phyloP scores from a whole-genome alignment of 2,113 vertebrate species.

The Equus quagga region DNA sequence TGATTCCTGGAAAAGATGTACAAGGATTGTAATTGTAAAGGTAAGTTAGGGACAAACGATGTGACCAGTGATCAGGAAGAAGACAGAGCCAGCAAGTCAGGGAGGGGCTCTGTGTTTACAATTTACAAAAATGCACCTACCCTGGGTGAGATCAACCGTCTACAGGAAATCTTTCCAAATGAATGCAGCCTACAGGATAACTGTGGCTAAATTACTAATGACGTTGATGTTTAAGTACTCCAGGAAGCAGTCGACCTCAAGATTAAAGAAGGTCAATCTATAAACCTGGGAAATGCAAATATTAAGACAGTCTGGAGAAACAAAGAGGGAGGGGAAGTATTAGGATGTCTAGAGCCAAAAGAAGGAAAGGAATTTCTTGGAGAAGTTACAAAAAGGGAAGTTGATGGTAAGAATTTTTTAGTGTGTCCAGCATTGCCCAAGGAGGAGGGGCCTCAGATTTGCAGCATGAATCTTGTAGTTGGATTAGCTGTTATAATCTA shows the following conservation, averaged over 20 bases:
- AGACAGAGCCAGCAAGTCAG: not conserved
- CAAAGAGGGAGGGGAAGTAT: not conserved
- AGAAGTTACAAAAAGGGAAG: not conserved
- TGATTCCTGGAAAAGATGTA: slow-evolving; percentile 57
- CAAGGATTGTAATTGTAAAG: not conserved
- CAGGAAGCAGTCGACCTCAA: slow-evolving; percentile 58
- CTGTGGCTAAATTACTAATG: slow-evolving; percentile 16
- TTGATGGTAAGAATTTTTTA: not conserved
- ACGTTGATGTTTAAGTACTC: slow-evolving; percentile 12
- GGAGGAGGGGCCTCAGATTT: not conserved
- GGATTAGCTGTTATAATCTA: slow-evolving; percentile 29
- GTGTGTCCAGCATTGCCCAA: not conserved
- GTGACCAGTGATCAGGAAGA: slow-evolving; percentile 45
- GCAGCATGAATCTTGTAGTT: slow-evolving; percentile 30
- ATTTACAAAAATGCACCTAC: not conserved
- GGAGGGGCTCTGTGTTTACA: not conserved
- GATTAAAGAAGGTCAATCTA: slow-evolving; percentile 34
- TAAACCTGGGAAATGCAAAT: slow-evolving; percentile 76
- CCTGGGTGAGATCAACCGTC: not conserved
- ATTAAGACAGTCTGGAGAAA: slow-evolving; percentile 36
- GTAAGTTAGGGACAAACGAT: slow-evolving; percentile 17
- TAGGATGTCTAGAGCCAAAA: not conserved
- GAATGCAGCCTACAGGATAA: not conserved
- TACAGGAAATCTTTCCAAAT: slow-evolving; percentile 53
- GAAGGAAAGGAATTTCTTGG: slow-evolving; percentile 41